Evolutionary conservation across 2,888 invertebrate genomes (phyloP).

Genomic region (Hydraecia micacea): DNA sequence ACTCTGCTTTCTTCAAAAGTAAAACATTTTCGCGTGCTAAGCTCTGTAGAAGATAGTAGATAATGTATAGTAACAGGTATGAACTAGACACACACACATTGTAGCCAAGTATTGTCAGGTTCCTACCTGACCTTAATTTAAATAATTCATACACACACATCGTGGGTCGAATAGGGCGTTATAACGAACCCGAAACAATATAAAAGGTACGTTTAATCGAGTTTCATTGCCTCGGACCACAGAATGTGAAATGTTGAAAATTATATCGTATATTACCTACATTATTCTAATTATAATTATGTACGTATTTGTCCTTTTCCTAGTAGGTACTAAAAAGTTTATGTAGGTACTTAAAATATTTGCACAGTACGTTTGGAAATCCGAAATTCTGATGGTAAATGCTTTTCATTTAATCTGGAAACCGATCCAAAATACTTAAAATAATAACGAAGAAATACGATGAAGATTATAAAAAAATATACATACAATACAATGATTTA

Average conservation of each 20-base stretch:
- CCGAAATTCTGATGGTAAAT: neutral
- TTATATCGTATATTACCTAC: neutral
- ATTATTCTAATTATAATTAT: neutral
- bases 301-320: neutral
- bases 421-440: neutral
- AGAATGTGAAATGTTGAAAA: neutral
- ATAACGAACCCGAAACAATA: conserved; percentile 32
- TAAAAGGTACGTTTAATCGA: conserved; percentile 37
- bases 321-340: neutral
- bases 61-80: neutral
- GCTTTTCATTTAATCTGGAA: neutral
- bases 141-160: conserved; percentile 34
- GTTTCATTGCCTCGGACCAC: conserved; percentile 8
- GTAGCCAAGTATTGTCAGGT: conserved; percentile 3
- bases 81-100: neutral
- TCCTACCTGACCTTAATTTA: conserved; percentile 27
- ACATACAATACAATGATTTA: too few relatives aligned
- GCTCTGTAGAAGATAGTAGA: neutral
- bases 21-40: too few relatives aligned
- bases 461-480: neutral
- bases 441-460: neutral
- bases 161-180: neutral
- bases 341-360: neutral
- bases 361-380: neutral
- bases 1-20: neutral